Conservation (phyloP, 2,888 invertebrate species). For the Drosophila dives region DNA sequence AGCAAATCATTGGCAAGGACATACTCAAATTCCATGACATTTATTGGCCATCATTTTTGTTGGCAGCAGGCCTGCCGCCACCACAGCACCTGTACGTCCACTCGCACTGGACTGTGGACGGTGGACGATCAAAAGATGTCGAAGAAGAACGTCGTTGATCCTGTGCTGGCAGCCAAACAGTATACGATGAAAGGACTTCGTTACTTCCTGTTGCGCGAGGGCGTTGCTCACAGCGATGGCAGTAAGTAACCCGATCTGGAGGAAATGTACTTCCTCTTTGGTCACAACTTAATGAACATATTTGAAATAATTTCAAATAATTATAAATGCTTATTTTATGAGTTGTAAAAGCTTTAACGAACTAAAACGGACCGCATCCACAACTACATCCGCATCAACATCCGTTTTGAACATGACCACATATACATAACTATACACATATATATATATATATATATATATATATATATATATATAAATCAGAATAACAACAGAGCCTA, state of each 20-base stretch:
- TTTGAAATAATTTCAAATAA: slow-evolving; percentile 79
- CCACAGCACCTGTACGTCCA: slow-evolving; percentile 94
- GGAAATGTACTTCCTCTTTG: slow-evolving; percentile 12
- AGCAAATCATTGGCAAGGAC: slow-evolving; percentile 98
- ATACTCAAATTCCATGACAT: slow-evolving; percentile 99
- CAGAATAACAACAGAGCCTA: too few relatives aligned
- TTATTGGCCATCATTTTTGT: slow-evolving; percentile 99
- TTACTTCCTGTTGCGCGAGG: slow-evolving; percentile 96
- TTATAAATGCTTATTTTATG: slow-evolving; percentile 80
- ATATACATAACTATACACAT: too few relatives aligned
- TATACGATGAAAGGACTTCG: slow-evolving; percentile 92
- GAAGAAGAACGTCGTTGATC: slow-evolving; percentile 89
- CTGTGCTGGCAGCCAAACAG: slow-evolving; percentile 87
- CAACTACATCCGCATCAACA: slow-evolving; percentile 8
- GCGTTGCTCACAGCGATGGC: slow-evolving; percentile 94
- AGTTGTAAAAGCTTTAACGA: slow-evolving; percentile 39
- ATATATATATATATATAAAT: background rate
- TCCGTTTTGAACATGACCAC: background rate
- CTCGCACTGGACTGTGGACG: slow-evolving; percentile 87
- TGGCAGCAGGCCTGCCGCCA: slow-evolving; percentile 93
- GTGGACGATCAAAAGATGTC: slow-evolving; percentile 84
- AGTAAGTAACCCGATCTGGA: slow-evolving; percentile 88
- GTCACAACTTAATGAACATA: slow-evolving; percentile 75
- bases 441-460: background rate
- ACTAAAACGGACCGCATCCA: slow-evolving; percentile 13